A percentile compares a stretch with the other conserved stretches of the same genome.
Evolutionary conservation across 2,888 invertebrate genomes (phyloP).

Genomic region (Polydrusus cervinus): DNA sequence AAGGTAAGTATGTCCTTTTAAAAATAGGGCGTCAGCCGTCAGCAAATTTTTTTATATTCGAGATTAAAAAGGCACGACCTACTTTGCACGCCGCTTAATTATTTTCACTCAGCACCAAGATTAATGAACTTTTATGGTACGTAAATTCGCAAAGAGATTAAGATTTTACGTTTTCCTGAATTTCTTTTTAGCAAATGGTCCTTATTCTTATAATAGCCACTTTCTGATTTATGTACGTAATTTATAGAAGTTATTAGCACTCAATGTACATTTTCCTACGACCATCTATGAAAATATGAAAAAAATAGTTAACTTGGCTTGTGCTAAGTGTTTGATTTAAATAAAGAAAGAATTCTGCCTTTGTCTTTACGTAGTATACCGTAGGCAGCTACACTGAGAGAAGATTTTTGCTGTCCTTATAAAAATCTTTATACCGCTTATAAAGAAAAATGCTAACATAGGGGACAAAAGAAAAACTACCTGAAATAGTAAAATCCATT

Average conservation of each 20-base stretch:
- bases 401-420: too few species aligned
- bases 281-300: too few species aligned
- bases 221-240: background rate
- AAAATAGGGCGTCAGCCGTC: conserved; percentile 29
- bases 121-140: conserved; percentile 25
- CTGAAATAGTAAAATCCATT: too few species aligned
- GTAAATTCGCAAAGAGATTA: conserved; percentile 24
- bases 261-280: background rate
- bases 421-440: too few species aligned
- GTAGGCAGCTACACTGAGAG: too few species aligned
- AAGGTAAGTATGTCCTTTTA: conserved; percentile 26
- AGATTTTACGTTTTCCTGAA: conserved; percentile 20
- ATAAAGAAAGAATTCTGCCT: too few species aligned
- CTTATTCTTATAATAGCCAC: background rate
- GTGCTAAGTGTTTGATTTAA: too few species aligned
- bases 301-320: too few species aligned
- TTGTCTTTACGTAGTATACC: too few species aligned
- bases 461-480: too few species aligned
- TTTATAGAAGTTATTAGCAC: too few species aligned
- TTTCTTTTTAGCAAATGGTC: conserved; percentile 2
- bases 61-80: conserved; percentile 23
- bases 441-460: too few species aligned
- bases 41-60: conserved; percentile 17
- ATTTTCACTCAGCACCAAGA: conserved; percentile 25
- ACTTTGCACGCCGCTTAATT: conserved; percentile 15